Evolutionary conservation across 53 echinoderm and acorn worm genomes (phyloP).

Genomic region (Paracentrotus lividus): DNA sequence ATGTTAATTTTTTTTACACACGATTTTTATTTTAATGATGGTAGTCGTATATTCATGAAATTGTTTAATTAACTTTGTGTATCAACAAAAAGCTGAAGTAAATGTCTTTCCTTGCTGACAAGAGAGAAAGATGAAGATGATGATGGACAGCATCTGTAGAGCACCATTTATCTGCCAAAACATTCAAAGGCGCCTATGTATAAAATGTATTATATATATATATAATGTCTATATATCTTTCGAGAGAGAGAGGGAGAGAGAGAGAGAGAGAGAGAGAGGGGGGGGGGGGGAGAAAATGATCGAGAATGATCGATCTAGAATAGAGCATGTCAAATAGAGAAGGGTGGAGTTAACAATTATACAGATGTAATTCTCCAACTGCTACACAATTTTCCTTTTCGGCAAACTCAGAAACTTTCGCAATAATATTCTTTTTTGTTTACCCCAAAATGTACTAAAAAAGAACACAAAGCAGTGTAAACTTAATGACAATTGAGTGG

Average conservation of each 20-base stretch:
- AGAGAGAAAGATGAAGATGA: too few relatives aligned
- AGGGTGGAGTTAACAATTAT: background rate
- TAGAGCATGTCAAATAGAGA: background rate
- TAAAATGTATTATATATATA: too few relatives aligned
- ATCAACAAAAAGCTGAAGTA: too few relatives aligned
- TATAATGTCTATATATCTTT: too few relatives aligned
- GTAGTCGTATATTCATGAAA: too few relatives aligned
- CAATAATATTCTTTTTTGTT: background rate
- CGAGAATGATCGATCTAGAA: background rate
- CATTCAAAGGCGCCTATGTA: too few relatives aligned
- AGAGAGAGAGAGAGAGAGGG: background rate
- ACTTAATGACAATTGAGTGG: slow-evolving; percentile 44
- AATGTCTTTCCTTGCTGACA: too few relatives aligned
- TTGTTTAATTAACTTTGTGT: too few relatives aligned
- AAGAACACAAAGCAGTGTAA: slow-evolving; percentile 55
- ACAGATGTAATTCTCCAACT: background rate
- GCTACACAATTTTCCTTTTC: slow-evolving; percentile 51
- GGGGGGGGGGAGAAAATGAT: background rate
- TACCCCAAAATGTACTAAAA: slow-evolving; percentile 53
- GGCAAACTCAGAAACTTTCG: slow-evolving; percentile 22
- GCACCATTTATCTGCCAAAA: too few relatives aligned
- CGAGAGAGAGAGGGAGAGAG: background rate
- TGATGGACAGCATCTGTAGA: too few relatives aligned
- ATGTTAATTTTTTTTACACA: too few relatives aligned
- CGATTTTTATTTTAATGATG: too few relatives aligned